Conservation (phyloP, 2,113 vertebrate genomes). For the human region GRCh38 chr11:101362501-101363000, state of each 20-base stretch:
- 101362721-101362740: not conserved
- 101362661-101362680: not conserved
- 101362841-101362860: not conserved
- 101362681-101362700: not conserved
- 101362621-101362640: not conserved
- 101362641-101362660: slow-evolving; percentile 8
- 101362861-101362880: not conserved
- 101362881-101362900: not conserved
- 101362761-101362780: not conserved
- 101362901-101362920: not conserved
- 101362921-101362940: not conserved
- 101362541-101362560: not conserved
- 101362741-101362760: not conserved
- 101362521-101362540: not conserved
- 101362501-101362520: not conserved
- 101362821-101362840: not conserved
- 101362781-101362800: not conserved
- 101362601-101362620: not conserved
- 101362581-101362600: not conserved
- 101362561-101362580: not conserved
- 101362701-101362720: slow-evolving; percentile 4
- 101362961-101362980: slow-evolving; percentile 32
- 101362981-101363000: not conserved
- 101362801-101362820: not conserved
- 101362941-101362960: slow-evolving; percentile 32